These are phyloP conservation scores for Dendrocincla fuliginosa DNA, from an alignment of 2,797 vertebrate species.

Conservation along the genomic window DNA sequence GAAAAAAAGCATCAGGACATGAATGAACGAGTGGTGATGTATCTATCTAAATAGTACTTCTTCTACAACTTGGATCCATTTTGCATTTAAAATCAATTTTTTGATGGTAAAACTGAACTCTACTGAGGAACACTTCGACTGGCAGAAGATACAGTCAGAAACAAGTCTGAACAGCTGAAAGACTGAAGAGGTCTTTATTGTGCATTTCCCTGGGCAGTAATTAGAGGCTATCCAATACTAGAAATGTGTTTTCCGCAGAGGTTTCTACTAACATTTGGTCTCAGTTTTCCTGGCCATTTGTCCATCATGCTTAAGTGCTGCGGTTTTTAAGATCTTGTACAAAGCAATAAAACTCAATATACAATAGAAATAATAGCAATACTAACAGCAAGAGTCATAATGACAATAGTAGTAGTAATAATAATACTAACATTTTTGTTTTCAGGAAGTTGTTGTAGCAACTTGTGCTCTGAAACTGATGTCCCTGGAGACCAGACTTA, in stretches of 20 bases:
- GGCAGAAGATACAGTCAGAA: neutral
- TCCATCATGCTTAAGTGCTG: neutral
- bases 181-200: constrained; percentile 11
- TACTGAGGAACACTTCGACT: neutral
- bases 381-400: neutral
- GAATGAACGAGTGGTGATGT: neutral
- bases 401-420: neutral
- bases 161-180: constrained; percentile 42
- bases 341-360: neutral
- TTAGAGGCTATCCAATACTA: neutral
- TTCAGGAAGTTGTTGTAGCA: neutral
- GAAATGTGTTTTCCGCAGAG: neutral
- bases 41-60: neutral
- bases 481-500: neutral
- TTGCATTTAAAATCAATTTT: neutral
- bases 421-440: neutral
- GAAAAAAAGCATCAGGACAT: neutral
- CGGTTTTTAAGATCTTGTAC: neutral
- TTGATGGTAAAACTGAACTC: neutral
- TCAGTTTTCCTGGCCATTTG: constrained; percentile 14
- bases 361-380: neutral
- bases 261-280: neutral
- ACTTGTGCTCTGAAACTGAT: neutral
- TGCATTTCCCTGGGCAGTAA: constrained; percentile 1
- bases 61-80: neutral